Percentiles rank a stretch among this genome's conserved stretches.
Conservation (phyloP, 2,888 invertebrate genomes). For the Philereme transversata region DNA sequence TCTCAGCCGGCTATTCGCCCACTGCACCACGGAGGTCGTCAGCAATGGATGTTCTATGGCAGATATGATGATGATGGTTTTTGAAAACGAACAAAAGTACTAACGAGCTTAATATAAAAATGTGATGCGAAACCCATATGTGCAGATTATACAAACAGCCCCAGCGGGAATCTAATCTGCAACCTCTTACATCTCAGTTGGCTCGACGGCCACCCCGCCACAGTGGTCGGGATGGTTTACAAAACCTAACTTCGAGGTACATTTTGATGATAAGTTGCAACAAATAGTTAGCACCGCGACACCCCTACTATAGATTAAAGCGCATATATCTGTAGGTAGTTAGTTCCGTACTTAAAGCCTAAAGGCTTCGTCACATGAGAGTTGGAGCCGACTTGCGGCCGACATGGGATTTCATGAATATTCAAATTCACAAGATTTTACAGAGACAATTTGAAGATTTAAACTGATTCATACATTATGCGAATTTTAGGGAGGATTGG, state of each 20-base stretch:
- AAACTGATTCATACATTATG: slow-evolving; percentile 49
- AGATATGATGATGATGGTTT: too few species aligned
- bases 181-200: too few species aligned
- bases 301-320: slow-evolving; percentile 54
- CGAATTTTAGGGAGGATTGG: slow-evolving; percentile 30
- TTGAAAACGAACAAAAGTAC: too few species aligned
- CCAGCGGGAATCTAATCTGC: too few species aligned
- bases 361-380: slow-evolving; percentile 67
- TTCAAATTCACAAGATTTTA: slow-evolving; percentile 76
- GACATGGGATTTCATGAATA: slow-evolving; percentile 73
- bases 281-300: slow-evolving; percentile 28
- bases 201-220: too few species aligned
- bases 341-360: slow-evolving; percentile 44
- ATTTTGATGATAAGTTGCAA: neutral
- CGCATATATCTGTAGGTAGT: slow-evolving; percentile 39
- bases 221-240: too few species aligned
- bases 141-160: too few species aligned
- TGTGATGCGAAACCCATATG: too few species aligned
- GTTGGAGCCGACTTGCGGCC: slow-evolving; percentile 72
- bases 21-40: too few species aligned
- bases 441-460: slow-evolving; percentile 62
- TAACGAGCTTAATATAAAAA: too few species aligned
- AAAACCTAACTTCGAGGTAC: neutral
- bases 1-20: too few species aligned
- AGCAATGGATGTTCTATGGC: too few species aligned